Conservation (phyloP, 2,888 invertebrate species). For the Polyommatus icarus region DNA sequence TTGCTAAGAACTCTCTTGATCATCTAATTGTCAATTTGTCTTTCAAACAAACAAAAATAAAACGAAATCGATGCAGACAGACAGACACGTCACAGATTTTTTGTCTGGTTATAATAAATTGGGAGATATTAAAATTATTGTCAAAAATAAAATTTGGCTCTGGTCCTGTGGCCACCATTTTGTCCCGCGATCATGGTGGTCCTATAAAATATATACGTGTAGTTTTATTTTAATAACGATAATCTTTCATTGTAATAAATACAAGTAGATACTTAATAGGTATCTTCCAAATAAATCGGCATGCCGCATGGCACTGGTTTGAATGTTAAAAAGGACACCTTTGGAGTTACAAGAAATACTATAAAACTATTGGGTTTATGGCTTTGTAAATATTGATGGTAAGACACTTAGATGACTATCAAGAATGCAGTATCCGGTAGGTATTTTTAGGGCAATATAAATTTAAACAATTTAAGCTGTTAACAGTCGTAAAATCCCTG, state of each 20-base stretch:
- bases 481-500: background rate
- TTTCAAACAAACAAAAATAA: too few relatives aligned
- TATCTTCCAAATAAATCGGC: slow-evolving; percentile 22
- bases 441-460: slow-evolving; percentile 17
- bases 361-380: slow-evolving; percentile 19
- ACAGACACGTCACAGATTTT: too few relatives aligned
- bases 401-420: slow-evolving; percentile 23
- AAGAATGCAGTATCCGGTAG: slow-evolving; percentile 10
- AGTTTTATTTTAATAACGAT: background rate
- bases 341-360: slow-evolving; percentile 19
- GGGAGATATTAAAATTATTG: too few relatives aligned
- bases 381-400: slow-evolving; percentile 14
- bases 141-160: too few relatives aligned
- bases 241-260: slow-evolving; percentile 1
- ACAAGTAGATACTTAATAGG: background rate
- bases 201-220: background rate
- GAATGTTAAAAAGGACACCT: slow-evolving; percentile 22
- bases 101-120: too few relatives aligned
- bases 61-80: too few relatives aligned
- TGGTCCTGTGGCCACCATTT: background rate
- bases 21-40: too few relatives aligned
- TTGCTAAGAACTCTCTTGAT: too few relatives aligned
- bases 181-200: background rate
- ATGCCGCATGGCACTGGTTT: background rate
- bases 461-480: background rate